Evolutionary conservation across 2,113 vertebrate species (phyloP).

Genomic region (Eubucco bourcierii): DNA sequence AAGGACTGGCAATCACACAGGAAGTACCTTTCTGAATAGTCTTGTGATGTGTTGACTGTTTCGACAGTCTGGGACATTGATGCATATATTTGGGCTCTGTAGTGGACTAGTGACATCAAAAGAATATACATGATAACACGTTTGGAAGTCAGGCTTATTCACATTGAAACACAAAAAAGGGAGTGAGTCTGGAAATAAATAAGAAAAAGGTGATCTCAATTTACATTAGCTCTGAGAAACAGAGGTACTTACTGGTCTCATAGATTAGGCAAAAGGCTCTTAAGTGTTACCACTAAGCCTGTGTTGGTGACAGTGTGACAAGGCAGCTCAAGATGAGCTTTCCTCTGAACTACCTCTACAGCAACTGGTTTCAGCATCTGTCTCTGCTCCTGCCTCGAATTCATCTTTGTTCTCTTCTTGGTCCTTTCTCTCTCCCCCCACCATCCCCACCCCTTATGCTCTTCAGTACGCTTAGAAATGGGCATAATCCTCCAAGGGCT

Average conservation of each 20-base stretch:
- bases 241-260: background rate
- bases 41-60: background rate
- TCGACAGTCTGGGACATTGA: background rate
- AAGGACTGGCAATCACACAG: background rate
- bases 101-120: background rate
- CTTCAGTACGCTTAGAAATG: background rate
- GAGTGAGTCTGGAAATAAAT: background rate
- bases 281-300: background rate
- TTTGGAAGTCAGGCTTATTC: background rate
- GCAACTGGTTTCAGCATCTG: background rate
- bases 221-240: background rate
- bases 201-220: background rate
- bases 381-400: background rate
- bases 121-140: background rate
- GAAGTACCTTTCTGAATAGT: background rate
- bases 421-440: background rate
- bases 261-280: background rate
- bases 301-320: rapidly evolving
- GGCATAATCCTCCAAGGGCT: background rate
- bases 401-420: background rate
- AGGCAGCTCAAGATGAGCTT: background rate
- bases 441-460: background rate
- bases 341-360: background rate
- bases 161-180: background rate
- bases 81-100: background rate